phyloP scores from a whole-genome alignment of 30 jellyfish, hydroid and myxozoan genomes.

The Pelagia noctiluca region DNA sequence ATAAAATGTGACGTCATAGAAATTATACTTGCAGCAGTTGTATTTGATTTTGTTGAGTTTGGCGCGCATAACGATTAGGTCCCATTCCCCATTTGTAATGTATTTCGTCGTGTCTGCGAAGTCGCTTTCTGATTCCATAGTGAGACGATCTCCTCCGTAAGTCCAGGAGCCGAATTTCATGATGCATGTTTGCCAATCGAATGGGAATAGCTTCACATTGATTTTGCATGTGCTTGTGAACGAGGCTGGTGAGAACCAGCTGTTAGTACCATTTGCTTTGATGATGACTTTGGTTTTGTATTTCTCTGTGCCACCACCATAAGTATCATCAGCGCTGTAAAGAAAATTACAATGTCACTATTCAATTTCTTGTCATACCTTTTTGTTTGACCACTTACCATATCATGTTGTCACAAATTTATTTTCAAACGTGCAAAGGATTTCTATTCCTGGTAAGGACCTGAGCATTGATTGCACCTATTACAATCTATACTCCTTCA shows the following conservation, averaged over 20 bases:
- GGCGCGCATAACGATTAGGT: slow-evolving; percentile 79
- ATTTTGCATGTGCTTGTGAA: slow-evolving; percentile 87
- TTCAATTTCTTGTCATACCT: neutral
- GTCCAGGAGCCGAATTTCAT: slow-evolving; percentile 93
- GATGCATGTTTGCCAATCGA: slow-evolving; percentile 83
- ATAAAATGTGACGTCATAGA: slow-evolving; percentile 82
- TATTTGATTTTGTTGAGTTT: slow-evolving; percentile 63
- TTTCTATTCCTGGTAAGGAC: too few relatives aligned
- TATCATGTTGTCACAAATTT: too few relatives aligned
- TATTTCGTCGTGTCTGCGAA: slow-evolving; percentile 74
- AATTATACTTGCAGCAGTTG: slow-evolving; percentile 75
- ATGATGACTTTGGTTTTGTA: slow-evolving; percentile 79
- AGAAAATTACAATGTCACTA: neutral
- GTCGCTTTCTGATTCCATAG: slow-evolving; percentile 69
- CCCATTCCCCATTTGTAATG: slow-evolving; percentile 86
- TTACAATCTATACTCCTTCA: too few relatives aligned
- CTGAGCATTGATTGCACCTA: too few relatives aligned
- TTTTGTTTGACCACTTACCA: neutral
- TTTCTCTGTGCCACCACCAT: slow-evolving; percentile 85
- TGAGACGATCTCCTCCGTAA: slow-evolving; percentile 88
- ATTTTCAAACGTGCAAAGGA: too few relatives aligned
- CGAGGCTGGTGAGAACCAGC: slow-evolving; percentile 87
- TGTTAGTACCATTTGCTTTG: slow-evolving; percentile 61
- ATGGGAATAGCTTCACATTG: slow-evolving; percentile 78
- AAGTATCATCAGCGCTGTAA: slow-evolving; percentile 84